These are phyloP conservation scores for Tetanocera ferruginea DNA, from an alignment of 2,888 invertebrate genomes.

Conservation along the genomic window DNA sequence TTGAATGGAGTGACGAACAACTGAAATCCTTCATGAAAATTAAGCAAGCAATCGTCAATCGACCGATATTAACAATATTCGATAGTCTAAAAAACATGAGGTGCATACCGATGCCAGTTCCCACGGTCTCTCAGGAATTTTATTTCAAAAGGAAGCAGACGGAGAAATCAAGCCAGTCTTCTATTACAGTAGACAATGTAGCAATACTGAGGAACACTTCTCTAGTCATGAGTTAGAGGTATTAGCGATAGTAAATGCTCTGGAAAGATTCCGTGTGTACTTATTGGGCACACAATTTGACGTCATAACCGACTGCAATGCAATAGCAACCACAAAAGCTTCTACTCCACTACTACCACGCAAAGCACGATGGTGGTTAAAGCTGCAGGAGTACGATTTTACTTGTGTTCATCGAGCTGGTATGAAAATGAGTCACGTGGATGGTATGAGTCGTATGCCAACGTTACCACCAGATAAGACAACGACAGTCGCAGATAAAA, in stretches of 20 bases:
- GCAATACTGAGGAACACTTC: constrained; percentile 9
- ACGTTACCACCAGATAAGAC: constrained; percentile 1
- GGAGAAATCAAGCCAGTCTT: constrained; percentile 2
- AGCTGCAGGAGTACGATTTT: no score
- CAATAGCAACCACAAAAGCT: constrained; percentile 37
- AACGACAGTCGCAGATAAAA: constrained; percentile 7
- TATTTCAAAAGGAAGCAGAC: not conserved
- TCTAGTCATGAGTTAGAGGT: constrained; percentile 31
- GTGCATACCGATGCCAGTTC: constrained; percentile 6
- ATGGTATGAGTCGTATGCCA: no score
- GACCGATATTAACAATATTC: constrained; percentile 26
- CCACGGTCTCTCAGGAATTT: not conserved
- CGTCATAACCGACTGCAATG: constrained; percentile 38
- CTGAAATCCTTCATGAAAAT: not conserved
- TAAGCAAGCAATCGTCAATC: constrained; percentile 21
- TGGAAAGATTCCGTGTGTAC: constrained; percentile 39
- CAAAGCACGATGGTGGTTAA: constrained; percentile 24
- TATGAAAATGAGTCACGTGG: no score
- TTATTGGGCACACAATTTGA: constrained; percentile 38
- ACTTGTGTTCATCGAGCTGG: no score
- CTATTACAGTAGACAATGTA: constrained; percentile 11
- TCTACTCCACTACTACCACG: constrained; percentile 28
- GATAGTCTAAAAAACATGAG: constrained; percentile 15
- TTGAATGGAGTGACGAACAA: constrained; percentile 6
- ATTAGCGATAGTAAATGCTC: constrained; percentile 16